phyloP scores from a whole-genome alignment of 92 coral and sea anemone species.

The Metridium senile region DNA sequence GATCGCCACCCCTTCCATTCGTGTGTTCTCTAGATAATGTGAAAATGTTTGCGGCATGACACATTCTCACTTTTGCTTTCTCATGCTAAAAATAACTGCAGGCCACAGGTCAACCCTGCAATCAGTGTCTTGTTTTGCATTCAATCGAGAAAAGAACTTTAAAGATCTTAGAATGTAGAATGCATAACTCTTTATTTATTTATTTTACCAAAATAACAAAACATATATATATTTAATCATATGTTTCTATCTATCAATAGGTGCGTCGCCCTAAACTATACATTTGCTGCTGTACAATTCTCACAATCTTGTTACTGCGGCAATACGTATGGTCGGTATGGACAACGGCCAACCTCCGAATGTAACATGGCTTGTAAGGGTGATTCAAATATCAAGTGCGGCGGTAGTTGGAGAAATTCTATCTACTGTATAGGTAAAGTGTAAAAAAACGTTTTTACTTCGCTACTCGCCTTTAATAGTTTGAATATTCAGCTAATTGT shows the following conservation, averaged over 20 bases:
- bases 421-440: conserved; percentile 6
- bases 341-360: neutral
- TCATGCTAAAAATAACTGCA: too few species aligned
- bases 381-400: neutral
- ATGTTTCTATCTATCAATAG: neutral
- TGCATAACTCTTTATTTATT: too few species aligned
- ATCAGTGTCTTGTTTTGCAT: too few species aligned
- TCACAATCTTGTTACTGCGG: conserved; percentile 9
- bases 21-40: too few species aligned
- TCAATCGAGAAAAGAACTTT: too few species aligned
- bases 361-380: conserved; percentile 16
- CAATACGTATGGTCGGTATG: conserved; percentile 18
- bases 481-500: neutral
- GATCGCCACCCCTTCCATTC: too few species aligned
- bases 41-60: too few species aligned
- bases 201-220: too few species aligned
- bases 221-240: too few species aligned
- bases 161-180: too few species aligned
- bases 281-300: conserved; percentile 13
- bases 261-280: conserved; percentile 1
- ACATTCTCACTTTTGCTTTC: too few species aligned
- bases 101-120: too few species aligned
- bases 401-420: conserved; percentile 6
- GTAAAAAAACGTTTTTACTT: neutral
- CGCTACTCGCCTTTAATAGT: neutral